Percentiles rank a stretch among this genome's conserved stretches.
These are phyloP conservation scores for Phalangium opilio DNA, from an alignment of 2,888 invertebrate genomes.

Conservation along the genomic window DNA sequence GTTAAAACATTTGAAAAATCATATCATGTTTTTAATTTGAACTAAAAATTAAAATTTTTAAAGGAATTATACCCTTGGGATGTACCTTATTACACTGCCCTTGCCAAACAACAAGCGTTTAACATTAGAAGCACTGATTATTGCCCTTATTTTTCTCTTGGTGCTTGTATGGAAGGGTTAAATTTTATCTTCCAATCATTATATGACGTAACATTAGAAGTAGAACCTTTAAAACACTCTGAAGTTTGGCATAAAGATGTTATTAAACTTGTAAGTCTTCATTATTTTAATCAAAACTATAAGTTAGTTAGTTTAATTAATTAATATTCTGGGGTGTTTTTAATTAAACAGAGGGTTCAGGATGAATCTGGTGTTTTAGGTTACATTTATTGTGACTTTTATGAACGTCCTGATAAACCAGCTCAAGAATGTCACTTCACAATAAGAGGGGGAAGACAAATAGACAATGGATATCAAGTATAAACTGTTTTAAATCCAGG, in stretches of 20 bases:
- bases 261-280: constrained; percentile 57
- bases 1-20: no score
- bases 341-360: constrained; percentile 51
- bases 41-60: constrained; percentile 7
- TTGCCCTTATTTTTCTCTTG: constrained; percentile 74
- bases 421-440: constrained; percentile 99
- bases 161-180: constrained; percentile 93
- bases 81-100: constrained; percentile 55
- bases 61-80: constrained; percentile 52
- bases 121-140: constrained; percentile 15
- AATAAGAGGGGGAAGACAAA: constrained; percentile 73
- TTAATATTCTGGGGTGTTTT: no score
- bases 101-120: constrained; percentile 24
- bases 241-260: constrained; percentile 81
- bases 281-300: no score
- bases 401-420: constrained; percentile 75
- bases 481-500: no score
- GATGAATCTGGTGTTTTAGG: constrained; percentile 68
- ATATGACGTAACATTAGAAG: constrained; percentile 61
- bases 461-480: constrained; percentile 67
- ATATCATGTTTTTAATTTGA: constrained; percentile 28
- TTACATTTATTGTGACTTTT: constrained; percentile 93
- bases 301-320: no score
- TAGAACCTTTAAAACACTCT: constrained; percentile 52
- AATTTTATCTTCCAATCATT: constrained; percentile 67